Percentiles rank a stretch among this genome's conserved stretches.
These are phyloP conservation scores for Tridacna gigas DNA, from an alignment of 2,888 invertebrate species.

Conservation along the genomic window DNA sequence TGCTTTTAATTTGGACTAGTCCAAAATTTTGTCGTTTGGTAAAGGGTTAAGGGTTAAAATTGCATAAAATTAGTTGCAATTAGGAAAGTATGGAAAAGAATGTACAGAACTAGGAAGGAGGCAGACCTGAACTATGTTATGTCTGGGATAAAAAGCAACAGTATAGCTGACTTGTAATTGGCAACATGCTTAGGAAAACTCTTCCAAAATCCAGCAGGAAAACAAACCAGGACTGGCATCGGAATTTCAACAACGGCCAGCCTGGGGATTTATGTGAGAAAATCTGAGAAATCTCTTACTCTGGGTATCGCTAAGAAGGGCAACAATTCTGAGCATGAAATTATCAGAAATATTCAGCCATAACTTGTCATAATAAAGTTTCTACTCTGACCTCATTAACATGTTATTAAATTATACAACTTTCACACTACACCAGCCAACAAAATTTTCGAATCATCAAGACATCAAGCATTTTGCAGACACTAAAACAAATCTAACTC, in stretches of 20 bases:
- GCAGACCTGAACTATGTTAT: too few relatives aligned
- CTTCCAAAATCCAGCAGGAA: neutral
- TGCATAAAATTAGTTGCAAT: neutral
- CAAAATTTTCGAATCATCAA: too few relatives aligned
- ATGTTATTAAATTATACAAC: neutral
- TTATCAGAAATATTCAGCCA: neutral
- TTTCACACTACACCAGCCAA: too few relatives aligned
- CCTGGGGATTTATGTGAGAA: neutral
- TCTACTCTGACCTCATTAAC: neutral
- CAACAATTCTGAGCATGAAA: neutral
- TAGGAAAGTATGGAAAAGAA: neutral
- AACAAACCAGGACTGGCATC: constrained; percentile 11
- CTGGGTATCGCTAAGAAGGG: neutral
- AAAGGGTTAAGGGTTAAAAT: neutral
- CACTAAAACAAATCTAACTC: neutral
- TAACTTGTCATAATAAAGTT: constrained; percentile 13
- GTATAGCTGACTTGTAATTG: neutral
- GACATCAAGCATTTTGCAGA: too few relatives aligned
- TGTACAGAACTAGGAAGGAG: too few relatives aligned
- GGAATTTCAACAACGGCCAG: constrained; percentile 8
- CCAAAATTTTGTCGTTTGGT: too few relatives aligned
- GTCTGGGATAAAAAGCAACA: too few relatives aligned
- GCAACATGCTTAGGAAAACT: constrained; percentile 13
- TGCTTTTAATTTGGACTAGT: too few relatives aligned
- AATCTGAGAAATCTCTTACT: neutral